Conservation (phyloP, 2,888 invertebrate genomes). For the Phymatocera aterrima region DNA sequence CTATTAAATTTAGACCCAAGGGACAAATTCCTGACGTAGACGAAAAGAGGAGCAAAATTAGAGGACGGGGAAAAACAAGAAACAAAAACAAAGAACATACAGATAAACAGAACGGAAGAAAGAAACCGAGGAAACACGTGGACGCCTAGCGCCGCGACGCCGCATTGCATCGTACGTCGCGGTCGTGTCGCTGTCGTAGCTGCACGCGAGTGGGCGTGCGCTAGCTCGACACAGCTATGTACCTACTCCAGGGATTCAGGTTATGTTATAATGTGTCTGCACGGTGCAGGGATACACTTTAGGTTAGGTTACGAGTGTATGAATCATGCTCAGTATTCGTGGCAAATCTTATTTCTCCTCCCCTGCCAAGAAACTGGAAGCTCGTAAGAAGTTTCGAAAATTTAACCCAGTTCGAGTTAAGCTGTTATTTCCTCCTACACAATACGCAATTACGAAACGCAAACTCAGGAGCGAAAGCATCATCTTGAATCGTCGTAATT, state of each 20-base stretch:
- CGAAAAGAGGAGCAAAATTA: background rate
- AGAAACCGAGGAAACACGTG: slow-evolving; percentile 25
- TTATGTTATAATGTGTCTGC: no score
- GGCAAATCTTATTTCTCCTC: background rate
- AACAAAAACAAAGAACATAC: background rate
- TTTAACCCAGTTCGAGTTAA: slow-evolving; percentile 14
- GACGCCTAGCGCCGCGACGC: slow-evolving; percentile 56
- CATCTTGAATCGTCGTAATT: no score
- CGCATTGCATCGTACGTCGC: slow-evolving; percentile 58
- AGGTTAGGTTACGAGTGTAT: no score
- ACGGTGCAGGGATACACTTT: no score
- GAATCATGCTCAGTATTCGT: slow-evolving; percentile 7
- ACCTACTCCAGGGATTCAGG: background rate
- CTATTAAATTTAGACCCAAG: slow-evolving; percentile 43
- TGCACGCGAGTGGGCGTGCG: slow-evolving; percentile 34
- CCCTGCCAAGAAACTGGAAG: background rate
- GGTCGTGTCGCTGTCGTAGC: no score
- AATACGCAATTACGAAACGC: no score
- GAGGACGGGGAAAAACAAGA: background rate
- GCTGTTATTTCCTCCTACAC: background rate
- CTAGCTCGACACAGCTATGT: background rate
- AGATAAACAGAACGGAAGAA: background rate
- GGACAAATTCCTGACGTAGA: slow-evolving; percentile 31
- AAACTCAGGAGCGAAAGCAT: no score
- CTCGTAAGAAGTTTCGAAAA: slow-evolving; percentile 18